Base-by-base conservation (phyloP, 1,140 invertebrate species). In the Drosophila bocki region DNA sequence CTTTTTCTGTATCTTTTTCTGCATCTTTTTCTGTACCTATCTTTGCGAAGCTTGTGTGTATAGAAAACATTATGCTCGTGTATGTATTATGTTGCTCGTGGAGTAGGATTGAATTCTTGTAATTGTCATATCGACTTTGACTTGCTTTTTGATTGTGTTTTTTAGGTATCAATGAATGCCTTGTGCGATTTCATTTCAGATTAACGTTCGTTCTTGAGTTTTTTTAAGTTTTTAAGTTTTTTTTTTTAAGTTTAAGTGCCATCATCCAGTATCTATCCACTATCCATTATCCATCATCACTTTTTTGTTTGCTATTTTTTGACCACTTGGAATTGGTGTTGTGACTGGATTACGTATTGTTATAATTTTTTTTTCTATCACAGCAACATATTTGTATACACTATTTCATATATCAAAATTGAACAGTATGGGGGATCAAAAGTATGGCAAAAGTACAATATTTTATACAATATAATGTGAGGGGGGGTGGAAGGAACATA, bases 311-410 rank as follows among this genome's bases (percentile, higher is more conserved):
- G 53, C 29, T 63, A 29, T 64, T 39, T 33, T 32, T 77, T 65
- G 63, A 53, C 48, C 44, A 56, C 71, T 71, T 82, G 67, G 45
- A 71, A 77, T 87, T 87, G 53, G 53, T 87, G 76, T 88, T 88
- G 72, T 80, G 84, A 67, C 84, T 83, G 72, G 80, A 80, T 88
- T 75, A 80, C 83, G 65, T 82, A 87, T 87, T 87, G 68, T 80
- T 87, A 56, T 56, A 75, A 82, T 87, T 69, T 62, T 65, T 65
- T 87, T 80, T 83, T 87, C 84, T 87, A 87, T 87, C 84, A 87
- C 80, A 87, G 84, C 84, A 87, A 87, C 84, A 88, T 80, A 87
- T 78, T 83, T 87, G 80, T 87, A 87, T 88, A 88, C 65, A 83
- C 72, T 87, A 83, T 74, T 80, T 88, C 78, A 76, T 59, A 39